Evolutionary conservation across 2,113 vertebrate genomes (phyloP), one percentile per base, ranked within the genome.

Genomic region (Xerus inauris): DNA sequence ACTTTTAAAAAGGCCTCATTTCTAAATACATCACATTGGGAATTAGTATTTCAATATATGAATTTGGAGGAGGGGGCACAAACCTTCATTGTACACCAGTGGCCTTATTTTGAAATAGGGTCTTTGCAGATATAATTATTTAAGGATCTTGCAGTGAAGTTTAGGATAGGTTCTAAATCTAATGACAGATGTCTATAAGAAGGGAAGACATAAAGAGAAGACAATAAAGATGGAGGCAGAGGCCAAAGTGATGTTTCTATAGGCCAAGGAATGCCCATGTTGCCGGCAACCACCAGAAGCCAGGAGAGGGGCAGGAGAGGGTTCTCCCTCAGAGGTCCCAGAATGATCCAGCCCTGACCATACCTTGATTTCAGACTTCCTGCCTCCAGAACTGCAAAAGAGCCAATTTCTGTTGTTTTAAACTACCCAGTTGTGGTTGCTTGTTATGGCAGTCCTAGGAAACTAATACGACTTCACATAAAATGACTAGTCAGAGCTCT

Each of bases 141-240:
- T 91, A 75, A 94, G 76, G 20, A 64, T 82, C 69, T 89, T 80
- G 49, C 77, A 54, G 81, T 64, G 45, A 92, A n/a, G 20, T 76
- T 65, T 86, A 87, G 62, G n/a, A 16, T 75, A 16, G 54, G 6
- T 11, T 79, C 13, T 79, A 73, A 89, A 8, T 64, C 40, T 69
- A 79, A 10, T 20, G 28, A 40, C 9, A 40, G 32, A 14, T 67
- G 6, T 75, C 22, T 65, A 6, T 28, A 35, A 65, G 59, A 79
- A 71, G 67, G 26, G 59, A 75, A 67, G 57, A 17, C 19, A 32
- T 24, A 24, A 14, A 80, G 64, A 86, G 6, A 73, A 42, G 6
- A 65, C 40, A 38, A 7, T 13, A 22, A 59, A 20, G 62, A 22
- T 11, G 5, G 20, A 73, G 28, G 40, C 19, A 65, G 73, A 51